phyloP scores from a whole-genome alignment of 64 coral and sea anemone genomes.

The Actinia equina region DNA sequence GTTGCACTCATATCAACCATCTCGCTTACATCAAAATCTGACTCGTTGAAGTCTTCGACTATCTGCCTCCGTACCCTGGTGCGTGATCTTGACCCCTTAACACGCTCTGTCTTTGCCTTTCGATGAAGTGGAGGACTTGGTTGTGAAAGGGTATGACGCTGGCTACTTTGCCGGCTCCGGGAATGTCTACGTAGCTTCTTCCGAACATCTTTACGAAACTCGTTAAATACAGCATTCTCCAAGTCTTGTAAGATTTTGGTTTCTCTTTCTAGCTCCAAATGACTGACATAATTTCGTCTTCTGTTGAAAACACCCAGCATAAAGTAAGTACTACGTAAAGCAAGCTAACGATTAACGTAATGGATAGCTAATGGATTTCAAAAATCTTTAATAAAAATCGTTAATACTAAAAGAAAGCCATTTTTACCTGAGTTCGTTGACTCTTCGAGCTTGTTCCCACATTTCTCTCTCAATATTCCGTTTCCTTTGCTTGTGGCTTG shows the following conservation, averaged over 20 bases:
- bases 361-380: too few relatives aligned
- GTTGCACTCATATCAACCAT: neutral
- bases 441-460: conserved; percentile 92
- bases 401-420: neutral
- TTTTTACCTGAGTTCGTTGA: conserved; percentile 83
- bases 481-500: conserved; percentile 3
- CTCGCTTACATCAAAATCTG: conserved; percentile 22
- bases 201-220: conserved; percentile 92
- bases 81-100: conserved; percentile 49
- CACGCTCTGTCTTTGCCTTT: conserved; percentile 61
- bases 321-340: neutral
- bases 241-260: conserved; percentile 80
- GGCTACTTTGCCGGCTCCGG: conserved; percentile 11
- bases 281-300: conserved; percentile 51
- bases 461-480: conserved; percentile 91
- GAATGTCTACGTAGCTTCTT: conserved; percentile 85
- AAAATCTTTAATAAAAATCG: too few relatives aligned
- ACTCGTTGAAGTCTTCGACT: conserved; percentile 28
- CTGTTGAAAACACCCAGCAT: conserved; percentile 23
- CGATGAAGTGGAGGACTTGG: conserved; percentile 9
- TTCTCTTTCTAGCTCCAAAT: conserved; percentile 66
- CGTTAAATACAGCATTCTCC: conserved; percentile 95
- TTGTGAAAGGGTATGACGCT: conserved; percentile 12
- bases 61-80: conserved; percentile 43
- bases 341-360: too few relatives aligned